Conservation (phyloP, 2,888 invertebrate genomes). For the Dasypogon diadema region DNA sequence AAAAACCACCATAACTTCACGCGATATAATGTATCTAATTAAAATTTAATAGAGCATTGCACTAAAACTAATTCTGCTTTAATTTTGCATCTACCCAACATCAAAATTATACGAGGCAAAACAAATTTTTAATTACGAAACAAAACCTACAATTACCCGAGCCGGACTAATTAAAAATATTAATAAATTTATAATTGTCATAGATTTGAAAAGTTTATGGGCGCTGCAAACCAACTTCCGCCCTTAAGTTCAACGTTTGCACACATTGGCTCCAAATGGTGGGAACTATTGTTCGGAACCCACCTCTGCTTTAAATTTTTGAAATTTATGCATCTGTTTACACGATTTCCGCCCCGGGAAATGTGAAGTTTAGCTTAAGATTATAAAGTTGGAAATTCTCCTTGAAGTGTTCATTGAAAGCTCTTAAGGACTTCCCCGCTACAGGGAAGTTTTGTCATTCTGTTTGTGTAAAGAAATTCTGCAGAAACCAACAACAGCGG, state of each 20-base stretch:
- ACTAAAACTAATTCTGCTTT: too few species aligned
- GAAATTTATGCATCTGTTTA: slow-evolving; percentile 19
- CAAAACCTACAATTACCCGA: too few species aligned
- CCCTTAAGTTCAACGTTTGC: neutral
- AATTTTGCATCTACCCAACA: too few species aligned
- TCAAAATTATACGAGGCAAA: too few species aligned
- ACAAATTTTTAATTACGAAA: too few species aligned
- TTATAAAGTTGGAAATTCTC: slow-evolving; percentile 9
- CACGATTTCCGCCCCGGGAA: slow-evolving; percentile 22
- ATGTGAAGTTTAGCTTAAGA: slow-evolving; percentile 16
- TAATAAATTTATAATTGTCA: too few species aligned
- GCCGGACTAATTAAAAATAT: too few species aligned
- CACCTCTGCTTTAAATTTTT: neutral
- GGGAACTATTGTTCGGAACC: neutral
- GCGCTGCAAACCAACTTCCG: too few species aligned
- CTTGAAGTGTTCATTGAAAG: slow-evolving; percentile 19
- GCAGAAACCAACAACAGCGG: slow-evolving; percentile 11
- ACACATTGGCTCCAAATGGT: neutral
- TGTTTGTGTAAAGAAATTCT: slow-evolving; percentile 9
- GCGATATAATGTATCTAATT: too few species aligned
- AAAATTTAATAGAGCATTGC: too few species aligned
- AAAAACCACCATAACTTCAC: too few species aligned
- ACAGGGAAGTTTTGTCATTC: slow-evolving; percentile 19
- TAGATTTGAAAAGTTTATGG: too few species aligned
- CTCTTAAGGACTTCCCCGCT: slow-evolving; percentile 17